phyloP scores from a whole-genome alignment of 1,140 invertebrate genomes.

The Drosophila novamexicana region DNA sequence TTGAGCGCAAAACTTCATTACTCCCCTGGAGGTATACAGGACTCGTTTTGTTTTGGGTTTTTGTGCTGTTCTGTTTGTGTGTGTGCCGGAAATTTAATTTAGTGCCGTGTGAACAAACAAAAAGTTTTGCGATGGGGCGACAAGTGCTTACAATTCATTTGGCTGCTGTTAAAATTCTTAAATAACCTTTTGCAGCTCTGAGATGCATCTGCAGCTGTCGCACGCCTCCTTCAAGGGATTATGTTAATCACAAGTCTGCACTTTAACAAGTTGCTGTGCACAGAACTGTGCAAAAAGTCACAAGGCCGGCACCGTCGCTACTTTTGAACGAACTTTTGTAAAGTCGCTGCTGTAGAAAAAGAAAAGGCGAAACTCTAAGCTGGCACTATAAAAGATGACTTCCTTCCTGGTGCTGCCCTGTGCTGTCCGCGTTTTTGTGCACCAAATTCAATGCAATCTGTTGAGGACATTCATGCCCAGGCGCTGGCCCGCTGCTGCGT shows the following conservation, averaged over 20 bases:
- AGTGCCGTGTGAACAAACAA: slow-evolving; percentile 60
- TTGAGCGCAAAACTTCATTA: slow-evolving; percentile 82
- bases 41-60: slow-evolving; percentile 20
- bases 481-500: slow-evolving; percentile 23
- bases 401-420: slow-evolving; percentile 49
- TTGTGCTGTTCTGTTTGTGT: slow-evolving; percentile 9
- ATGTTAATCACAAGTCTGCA: slow-evolving; percentile 82
- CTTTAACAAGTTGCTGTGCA: slow-evolving; percentile 68
- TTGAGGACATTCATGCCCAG: slow-evolving; percentile 22
- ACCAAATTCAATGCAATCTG: slow-evolving; percentile 76
- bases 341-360: slow-evolving; percentile 22
- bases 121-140: slow-evolving; percentile 30
- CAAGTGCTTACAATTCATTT: slow-evolving; percentile 82
- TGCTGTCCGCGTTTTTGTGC: slow-evolving; percentile 29
- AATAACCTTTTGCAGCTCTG: slow-evolving; percentile 73
- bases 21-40: slow-evolving; percentile 45
- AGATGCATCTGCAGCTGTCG: slow-evolving; percentile 71
- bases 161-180: slow-evolving; percentile 76
- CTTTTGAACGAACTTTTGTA: slow-evolving; percentile 58
- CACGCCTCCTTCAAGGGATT: slow-evolving; percentile 69
- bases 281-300: slow-evolving; percentile 56
- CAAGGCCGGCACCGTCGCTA: slow-evolving; percentile 61
- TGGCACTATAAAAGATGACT: slow-evolving; percentile 78
- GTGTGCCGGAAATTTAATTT: slow-evolving; percentile 75
- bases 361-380: slow-evolving; percentile 53